These are phyloP conservation scores for Azorinus chamasolen DNA, from an alignment of 2,888 invertebrate species.

Conservation along the genomic window DNA sequence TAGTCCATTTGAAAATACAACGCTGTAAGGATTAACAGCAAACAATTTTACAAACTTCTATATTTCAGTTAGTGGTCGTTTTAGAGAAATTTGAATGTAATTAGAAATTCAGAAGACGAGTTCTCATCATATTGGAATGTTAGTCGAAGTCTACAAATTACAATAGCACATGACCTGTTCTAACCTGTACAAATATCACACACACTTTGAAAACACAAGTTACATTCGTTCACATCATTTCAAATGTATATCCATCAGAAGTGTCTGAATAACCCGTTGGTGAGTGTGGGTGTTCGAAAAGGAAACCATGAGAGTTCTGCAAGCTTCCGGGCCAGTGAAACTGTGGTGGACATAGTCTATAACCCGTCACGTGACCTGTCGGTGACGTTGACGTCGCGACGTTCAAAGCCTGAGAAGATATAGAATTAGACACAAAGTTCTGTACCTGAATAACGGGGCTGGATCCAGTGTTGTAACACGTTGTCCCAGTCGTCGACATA, in stretches of 20 bases:
- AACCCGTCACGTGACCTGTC: constrained; percentile 18
- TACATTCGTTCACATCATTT: constrained; percentile 48
- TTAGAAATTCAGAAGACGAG: no score
- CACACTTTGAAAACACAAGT: background rate
- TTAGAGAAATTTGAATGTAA: no score
- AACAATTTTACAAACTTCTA: no score
- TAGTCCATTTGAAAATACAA: no score
- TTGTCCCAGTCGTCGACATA: no score
- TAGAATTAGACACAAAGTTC: constrained; percentile 17
- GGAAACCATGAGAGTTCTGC: constrained; percentile 27
- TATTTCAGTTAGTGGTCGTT: no score
- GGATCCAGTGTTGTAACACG: background rate
- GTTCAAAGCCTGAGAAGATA: constrained; percentile 1
- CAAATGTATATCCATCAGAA: constrained; percentile 69
- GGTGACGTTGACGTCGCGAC: constrained; percentile 4
- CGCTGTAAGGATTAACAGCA: no score
- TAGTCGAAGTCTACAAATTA: no score
- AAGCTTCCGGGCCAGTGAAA: constrained; percentile 36
- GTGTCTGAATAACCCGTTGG: constrained; percentile 70
- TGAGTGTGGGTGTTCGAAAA: constrained; percentile 44
- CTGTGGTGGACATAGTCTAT: constrained; percentile 30
- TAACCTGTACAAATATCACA: background rate
- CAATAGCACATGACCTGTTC: no score
- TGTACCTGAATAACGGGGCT: constrained; percentile 6
- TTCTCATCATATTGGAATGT: no score